phyloP scores from a whole-genome alignment of 2,888 invertebrate species.

The Macrostomum cliftonense region DNA sequence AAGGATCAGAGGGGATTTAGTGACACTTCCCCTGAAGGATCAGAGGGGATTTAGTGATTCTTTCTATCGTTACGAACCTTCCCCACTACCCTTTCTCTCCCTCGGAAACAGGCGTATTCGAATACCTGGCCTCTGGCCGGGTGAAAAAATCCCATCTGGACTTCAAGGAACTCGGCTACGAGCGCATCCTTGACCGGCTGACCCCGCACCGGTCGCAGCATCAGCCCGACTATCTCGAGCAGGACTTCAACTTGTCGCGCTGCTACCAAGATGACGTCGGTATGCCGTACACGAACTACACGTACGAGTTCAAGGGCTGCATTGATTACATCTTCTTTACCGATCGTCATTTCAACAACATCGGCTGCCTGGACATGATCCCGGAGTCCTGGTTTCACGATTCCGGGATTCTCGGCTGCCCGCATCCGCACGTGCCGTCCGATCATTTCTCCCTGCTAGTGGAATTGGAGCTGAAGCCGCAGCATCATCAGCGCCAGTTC shows the following conservation, averaged over 20 bases:
- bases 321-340: slow-evolving; percentile 99
- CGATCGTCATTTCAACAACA: slow-evolving; percentile 76
- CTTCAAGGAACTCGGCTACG: slow-evolving; percentile 84
- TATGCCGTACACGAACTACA: slow-evolving; percentile 95
- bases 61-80: no score
- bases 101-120: slow-evolving; percentile 50
- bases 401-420: slow-evolving; percentile 90
- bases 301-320: slow-evolving; percentile 95
- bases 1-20: no score
- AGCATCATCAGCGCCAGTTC: no score
- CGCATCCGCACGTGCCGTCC: slow-evolving; percentile 88
- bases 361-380: slow-evolving; percentile 79
- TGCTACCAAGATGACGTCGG: slow-evolving; percentile 73
- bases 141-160: slow-evolving; percentile 79
- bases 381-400: slow-evolving; percentile 58
- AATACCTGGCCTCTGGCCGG: slow-evolving; percentile 73
- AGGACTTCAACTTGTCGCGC: slow-evolving; percentile 81
- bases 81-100: no score
- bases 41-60: no score
- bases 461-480: slow-evolving; percentile 24
- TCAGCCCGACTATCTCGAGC: slow-evolving; percentile 48
- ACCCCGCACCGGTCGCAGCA: slow-evolving; percentile 6
- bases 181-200: slow-evolving; percentile 41
- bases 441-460: slow-evolving; percentile 36
- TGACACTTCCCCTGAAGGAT: no score